phyloP scores from a whole-genome alignment of 2,888 invertebrate genomes.

The Branchellion lobata region DNA sequence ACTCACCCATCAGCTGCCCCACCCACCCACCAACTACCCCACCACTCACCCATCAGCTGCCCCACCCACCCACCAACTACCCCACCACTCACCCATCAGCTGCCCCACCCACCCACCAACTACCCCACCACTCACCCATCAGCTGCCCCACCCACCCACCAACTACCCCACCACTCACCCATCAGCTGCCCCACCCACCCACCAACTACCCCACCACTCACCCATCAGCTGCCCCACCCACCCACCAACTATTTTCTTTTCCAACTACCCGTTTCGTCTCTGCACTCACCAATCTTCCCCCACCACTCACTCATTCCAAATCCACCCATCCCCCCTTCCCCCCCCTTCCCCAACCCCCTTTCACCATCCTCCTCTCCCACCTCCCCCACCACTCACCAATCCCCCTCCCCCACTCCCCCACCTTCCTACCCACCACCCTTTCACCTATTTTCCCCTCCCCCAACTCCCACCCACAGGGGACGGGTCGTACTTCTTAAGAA shows the following conservation, averaged over 20 bases:
- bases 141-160: background rate
- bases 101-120: background rate
- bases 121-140: no score
- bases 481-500: slow-evolving; percentile 75
- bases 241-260: no score
- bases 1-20: background rate
- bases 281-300: no score
- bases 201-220: slow-evolving; percentile 27
- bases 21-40: background rate
- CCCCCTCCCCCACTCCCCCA: background rate
- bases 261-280: no score
- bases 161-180: background rate
- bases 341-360: background rate
- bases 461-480: slow-evolving; percentile 36
- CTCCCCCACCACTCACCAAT: background rate
- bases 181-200: background rate
- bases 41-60: slow-evolving; percentile 28
- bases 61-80: background rate
- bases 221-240: background rate
- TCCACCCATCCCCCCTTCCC: background rate
- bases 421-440: background rate
- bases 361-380: slow-evolving; percentile 24
- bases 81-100: background rate
- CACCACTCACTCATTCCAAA: no score
- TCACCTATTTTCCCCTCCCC: no score